A percentile compares a stretch with the other conserved stretches of the same genome.
Evolutionary conservation across 1,140 invertebrate genomes (phyloP).

Genomic region (Drosophila ambigua): DNA sequence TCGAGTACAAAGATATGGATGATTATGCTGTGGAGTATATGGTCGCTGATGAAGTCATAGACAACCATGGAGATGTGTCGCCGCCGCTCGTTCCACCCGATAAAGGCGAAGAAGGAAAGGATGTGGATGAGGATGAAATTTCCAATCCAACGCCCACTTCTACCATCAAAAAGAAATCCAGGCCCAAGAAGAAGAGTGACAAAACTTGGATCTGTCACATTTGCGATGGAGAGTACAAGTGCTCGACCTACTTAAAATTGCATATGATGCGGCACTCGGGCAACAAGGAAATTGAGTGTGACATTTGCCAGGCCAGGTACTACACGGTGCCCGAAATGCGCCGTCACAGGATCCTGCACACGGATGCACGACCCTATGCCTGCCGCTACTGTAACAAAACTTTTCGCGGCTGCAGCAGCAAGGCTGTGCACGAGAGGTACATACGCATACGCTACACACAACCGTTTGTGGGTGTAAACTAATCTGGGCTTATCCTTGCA

Average conservation of each 20-base stretch:
- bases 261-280: constrained; percentile 58
- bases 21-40: too few relatives aligned
- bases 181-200: background rate
- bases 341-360: constrained; percentile 59
- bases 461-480: background rate
- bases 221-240: constrained; percentile 61
- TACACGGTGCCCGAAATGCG: constrained; percentile 61
- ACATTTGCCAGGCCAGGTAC: constrained; percentile 53
- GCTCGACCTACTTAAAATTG: constrained; percentile 58
- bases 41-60: too few relatives aligned
- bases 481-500: background rate
- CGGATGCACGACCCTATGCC: constrained; percentile 52
- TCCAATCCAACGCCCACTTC: too few relatives aligned
- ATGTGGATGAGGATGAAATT: background rate
- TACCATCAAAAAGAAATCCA: background rate
- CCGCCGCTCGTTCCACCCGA: background rate
- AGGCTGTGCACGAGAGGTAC: constrained; percentile 56
- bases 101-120: background rate
- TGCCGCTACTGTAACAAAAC: constrained; percentile 59
- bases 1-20: too few relatives aligned
- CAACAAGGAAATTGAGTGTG: constrained; percentile 54
- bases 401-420: constrained; percentile 62
- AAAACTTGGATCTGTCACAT: constrained; percentile 63
- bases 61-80: too few relatives aligned
- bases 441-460: background rate